Percentiles rank a stretch among this genome's conserved stretches.
Evolutionary conservation across 2,113 vertebrate species (phyloP).

Genomic region (Eupsittula cactorum): DNA sequence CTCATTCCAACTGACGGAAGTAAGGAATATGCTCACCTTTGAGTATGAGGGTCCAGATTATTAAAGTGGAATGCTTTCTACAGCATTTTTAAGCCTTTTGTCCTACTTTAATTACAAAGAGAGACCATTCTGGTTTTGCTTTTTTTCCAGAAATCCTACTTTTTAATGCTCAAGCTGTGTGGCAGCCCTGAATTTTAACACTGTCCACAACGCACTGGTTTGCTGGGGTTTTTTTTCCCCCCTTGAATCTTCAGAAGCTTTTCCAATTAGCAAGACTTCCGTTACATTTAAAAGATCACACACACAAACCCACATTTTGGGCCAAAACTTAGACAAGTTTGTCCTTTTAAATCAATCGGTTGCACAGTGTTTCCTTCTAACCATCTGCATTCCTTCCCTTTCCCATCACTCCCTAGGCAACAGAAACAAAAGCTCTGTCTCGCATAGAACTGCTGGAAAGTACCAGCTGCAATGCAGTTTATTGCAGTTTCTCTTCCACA

Average conservation of each 20-base stretch:
- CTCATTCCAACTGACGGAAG: neutral
- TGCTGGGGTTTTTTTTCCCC: neutral
- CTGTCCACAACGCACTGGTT: neutral
- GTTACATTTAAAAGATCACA: conserved; percentile 56
- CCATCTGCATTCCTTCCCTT: conserved; percentile 51
- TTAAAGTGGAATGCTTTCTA: neutral
- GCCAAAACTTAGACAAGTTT: conserved; percentile 50
- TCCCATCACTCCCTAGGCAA: conserved; percentile 58
- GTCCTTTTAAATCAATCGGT: neutral
- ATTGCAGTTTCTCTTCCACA: neutral
- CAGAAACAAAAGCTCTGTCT: conserved; percentile 68
- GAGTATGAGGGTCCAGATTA: neutral
- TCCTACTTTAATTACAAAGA: neutral
- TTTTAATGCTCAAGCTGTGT: neutral
- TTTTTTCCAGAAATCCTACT: neutral
- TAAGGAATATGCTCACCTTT: neutral
- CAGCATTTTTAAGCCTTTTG: neutral
- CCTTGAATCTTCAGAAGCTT: neutral
- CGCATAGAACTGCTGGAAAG: conserved; percentile 3
- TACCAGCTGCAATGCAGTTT: conserved; percentile 20
- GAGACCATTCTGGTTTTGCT: neutral
- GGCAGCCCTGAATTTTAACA: conserved; percentile 19
- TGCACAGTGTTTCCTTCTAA: conserved; percentile 24
- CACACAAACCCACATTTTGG: conserved; percentile 24
- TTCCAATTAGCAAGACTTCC: conserved; percentile 53